Percentiles rank a stretch among this genome's conserved stretches.
Conservation (phyloP, 2,888 invertebrate genomes). For the Pachliopta kotzebuea region DNA sequence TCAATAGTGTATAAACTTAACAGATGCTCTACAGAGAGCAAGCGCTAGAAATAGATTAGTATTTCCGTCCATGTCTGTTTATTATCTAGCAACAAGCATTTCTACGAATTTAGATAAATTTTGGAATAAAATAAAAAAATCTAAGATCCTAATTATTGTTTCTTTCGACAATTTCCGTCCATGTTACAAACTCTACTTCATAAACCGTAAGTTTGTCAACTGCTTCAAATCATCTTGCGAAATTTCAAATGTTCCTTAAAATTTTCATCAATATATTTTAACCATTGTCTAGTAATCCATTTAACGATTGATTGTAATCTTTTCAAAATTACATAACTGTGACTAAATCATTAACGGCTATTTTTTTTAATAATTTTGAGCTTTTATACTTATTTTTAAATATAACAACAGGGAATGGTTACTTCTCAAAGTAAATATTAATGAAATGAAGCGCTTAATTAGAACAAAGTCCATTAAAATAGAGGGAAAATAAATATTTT, state of each 20-base stretch:
- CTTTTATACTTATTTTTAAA: constrained; percentile 39
- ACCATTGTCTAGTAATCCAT: constrained; percentile 7
- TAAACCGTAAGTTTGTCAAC: neutral
- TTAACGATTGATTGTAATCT: constrained; percentile 17
- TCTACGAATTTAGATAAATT: neutral
- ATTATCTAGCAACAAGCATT: neutral
- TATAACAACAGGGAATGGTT: constrained; percentile 15
- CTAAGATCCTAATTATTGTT: neutral
- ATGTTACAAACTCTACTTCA: neutral
- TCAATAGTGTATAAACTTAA: neutral
- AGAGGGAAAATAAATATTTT: constrained; percentile 12
- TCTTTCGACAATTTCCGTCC: neutral
- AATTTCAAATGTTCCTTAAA: constrained; percentile 1
- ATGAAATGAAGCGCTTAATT: constrained; percentile 10
- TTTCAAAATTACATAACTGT: constrained; percentile 24
- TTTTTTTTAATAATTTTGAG: constrained; percentile 41
- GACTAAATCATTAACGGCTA: constrained; percentile 27
- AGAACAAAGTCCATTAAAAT: constrained; percentile 16
- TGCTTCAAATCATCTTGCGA: neutral
- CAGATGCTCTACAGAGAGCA: neutral
- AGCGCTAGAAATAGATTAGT: neutral
- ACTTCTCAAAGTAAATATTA: constrained; percentile 5
- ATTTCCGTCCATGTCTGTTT: neutral
- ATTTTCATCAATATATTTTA: constrained; percentile 4
- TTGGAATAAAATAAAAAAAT: neutral